Conservation (phyloP, 2,797 vertebrate genomes). For the Sarcoramphus papa region DNA sequence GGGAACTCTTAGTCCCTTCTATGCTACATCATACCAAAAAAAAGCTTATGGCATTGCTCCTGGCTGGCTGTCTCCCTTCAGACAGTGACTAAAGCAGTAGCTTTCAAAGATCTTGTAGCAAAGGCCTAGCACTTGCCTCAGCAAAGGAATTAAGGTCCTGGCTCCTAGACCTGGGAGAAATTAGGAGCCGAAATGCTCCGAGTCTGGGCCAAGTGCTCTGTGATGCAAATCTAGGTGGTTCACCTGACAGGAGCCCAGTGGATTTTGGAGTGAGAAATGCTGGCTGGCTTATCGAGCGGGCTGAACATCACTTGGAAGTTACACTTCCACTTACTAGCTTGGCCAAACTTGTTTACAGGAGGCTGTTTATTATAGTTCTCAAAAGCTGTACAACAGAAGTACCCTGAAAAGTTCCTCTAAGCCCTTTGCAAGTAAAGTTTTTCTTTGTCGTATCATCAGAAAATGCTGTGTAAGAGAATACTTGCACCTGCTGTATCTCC, state of each 20-base stretch:
- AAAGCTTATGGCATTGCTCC: not conserved
- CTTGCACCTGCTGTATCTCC: slow-evolving; percentile 30
- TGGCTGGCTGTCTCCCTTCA: not conserved
- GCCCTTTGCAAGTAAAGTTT: not conserved
- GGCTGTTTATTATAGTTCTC: not conserved
- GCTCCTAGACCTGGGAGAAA: not conserved
- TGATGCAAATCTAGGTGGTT: not conserved
- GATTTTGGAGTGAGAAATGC: not conserved
- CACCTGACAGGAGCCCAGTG: not conserved
- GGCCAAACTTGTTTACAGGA: not conserved
- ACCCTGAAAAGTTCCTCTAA: not conserved
- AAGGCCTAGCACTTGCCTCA: not conserved
- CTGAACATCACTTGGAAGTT: not conserved
- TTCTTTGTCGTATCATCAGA: not conserved
- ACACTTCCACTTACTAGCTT: not conserved
- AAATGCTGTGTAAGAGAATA: slow-evolving; percentile 27
- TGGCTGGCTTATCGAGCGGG: not conserved
- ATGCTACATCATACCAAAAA: not conserved
- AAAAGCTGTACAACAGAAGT: not conserved
- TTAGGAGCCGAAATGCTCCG: not conserved
- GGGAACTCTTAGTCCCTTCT: not conserved
- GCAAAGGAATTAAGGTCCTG: not conserved
- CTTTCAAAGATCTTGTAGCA: not conserved
- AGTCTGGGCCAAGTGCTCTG: not conserved
- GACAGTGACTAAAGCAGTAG: not conserved